Conservation (phyloP, 2,113 vertebrate genomes). For the Siniperca chuatsi region DNA sequence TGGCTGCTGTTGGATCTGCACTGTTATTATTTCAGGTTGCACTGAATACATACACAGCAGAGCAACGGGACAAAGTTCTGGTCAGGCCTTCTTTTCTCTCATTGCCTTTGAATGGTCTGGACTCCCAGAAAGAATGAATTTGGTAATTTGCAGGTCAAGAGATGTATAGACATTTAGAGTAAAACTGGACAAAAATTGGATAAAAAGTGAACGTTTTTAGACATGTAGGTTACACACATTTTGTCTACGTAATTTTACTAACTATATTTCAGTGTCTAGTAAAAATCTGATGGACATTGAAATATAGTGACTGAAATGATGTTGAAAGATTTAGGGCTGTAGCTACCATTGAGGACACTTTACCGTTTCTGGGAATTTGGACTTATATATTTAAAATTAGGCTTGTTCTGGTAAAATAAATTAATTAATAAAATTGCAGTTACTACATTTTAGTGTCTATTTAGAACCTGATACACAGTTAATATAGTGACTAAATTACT, state of each 20-base stretch:
- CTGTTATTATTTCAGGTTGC: constrained; percentile 34
- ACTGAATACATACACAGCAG: constrained; percentile 13
- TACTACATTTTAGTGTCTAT: no score
- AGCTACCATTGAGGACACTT: background rate
- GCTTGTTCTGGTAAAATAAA: no score
- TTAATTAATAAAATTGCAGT: no score
- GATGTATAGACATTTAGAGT: background rate
- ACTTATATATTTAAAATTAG: background rate
- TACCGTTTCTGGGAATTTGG: background rate
- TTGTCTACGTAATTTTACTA: background rate
- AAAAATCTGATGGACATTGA: background rate
- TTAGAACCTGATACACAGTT: no score
- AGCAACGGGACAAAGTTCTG: constrained; percentile 46
- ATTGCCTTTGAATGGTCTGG: background rate
- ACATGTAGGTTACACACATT: background rate
- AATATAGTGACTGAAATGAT: no score
- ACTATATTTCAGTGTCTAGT: background rate
- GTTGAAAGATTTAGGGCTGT: background rate
- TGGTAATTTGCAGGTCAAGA: constrained; percentile 27
- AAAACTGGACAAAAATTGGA: background rate
- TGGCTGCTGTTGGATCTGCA: constrained; percentile 57
- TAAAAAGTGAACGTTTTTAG: background rate
- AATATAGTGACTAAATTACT: no score
- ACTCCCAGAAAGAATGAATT: background rate
- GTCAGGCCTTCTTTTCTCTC: constrained; percentile 63